Percentiles rank a stretch among this genome's conserved stretches.
phyloP scores from a whole-genome alignment of 2,797 vertebrate species.

The Knipowitschia caucasica region DNA sequence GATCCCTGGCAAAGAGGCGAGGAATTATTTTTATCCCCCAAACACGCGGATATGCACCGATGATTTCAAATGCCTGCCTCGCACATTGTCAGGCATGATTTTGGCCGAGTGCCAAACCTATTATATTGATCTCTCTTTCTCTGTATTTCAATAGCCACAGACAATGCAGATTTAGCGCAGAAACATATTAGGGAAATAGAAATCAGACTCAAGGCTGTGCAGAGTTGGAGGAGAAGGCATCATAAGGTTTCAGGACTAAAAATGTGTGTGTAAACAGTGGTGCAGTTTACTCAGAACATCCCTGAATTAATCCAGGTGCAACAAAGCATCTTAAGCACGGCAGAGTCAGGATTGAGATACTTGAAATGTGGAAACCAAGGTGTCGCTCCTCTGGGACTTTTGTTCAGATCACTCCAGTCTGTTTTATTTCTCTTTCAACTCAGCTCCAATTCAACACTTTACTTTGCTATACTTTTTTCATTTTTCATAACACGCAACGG shows the following conservation, averaged over 20 bases:
- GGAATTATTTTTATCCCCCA: slow-evolving; percentile 81
- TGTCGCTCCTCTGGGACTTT: background rate
- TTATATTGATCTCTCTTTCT: slow-evolving; percentile 85
- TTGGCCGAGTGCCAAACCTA: slow-evolving; percentile 79
- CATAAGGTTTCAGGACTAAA: slow-evolving; percentile 13
- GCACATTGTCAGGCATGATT: slow-evolving; percentile 78
- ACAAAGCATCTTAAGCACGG: background rate
- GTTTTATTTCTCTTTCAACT: background rate
- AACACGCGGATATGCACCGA: slow-evolving; percentile 76
- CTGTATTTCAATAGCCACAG: slow-evolving; percentile 77
- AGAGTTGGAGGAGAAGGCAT: slow-evolving; percentile 52
- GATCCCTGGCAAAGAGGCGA: slow-evolving; percentile 77
- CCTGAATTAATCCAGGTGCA: background rate
- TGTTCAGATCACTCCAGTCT: background rate
- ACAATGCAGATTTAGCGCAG: slow-evolving; percentile 79
- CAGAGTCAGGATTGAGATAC: background rate
- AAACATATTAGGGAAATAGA: slow-evolving; percentile 80
- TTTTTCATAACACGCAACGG: too few species aligned
- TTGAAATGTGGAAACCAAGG: background rate
- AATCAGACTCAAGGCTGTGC: slow-evolving; percentile 63
- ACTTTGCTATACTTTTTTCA: background rate
- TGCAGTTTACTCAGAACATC: background rate
- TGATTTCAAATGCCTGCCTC: slow-evolving; percentile 80
- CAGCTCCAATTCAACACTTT: background rate
- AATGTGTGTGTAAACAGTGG: slow-evolving; percentile 5